Percentiles rank a stretch among this genome's conserved stretches.
phyloP scores from a whole-genome alignment of 2,888 invertebrate species.

The Drosophila neonasuta region DNA sequence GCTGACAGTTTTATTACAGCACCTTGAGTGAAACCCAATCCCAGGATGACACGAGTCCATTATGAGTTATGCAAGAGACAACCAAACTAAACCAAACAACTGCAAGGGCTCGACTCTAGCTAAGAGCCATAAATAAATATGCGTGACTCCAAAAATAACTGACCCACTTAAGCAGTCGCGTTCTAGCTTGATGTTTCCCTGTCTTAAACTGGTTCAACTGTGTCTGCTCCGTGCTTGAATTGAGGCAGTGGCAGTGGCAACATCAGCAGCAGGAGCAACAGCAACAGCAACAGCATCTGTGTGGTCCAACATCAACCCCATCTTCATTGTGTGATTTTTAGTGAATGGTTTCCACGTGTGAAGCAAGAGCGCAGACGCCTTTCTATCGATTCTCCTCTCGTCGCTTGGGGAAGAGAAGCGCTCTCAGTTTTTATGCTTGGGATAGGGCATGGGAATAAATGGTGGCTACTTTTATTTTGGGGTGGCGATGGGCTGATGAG shows the following conservation, averaged over 20 bases:
- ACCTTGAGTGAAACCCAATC: conserved; percentile 32
- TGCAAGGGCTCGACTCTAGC: not conserved
- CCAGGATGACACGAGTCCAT: conserved; percentile 14
- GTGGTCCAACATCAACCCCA: conserved; percentile 18
- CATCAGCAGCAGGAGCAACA: not conserved
- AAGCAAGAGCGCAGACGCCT: conserved; percentile 53
- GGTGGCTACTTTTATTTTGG: conserved; percentile 9
- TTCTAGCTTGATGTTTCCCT: not conserved
- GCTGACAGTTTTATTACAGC: conserved; percentile 40
- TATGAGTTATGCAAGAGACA: not conserved
- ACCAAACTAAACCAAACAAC: not conserved
- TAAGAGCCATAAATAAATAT: conserved; percentile 19
- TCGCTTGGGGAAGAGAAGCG: conserved; percentile 22
- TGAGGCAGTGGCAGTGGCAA: not conserved
- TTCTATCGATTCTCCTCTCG: conserved; percentile 60
- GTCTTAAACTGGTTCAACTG: not conserved
- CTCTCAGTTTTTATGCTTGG: conserved; percentile 52
- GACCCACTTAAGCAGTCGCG: conserved; percentile 44
- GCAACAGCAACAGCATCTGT: conserved; percentile 14
- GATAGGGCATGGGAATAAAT: conserved; percentile 65
- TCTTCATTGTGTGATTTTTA: conserved; percentile 53
- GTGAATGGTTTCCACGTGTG: conserved; percentile 66
- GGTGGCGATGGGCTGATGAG: conserved; percentile 10
- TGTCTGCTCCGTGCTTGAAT: not conserved
- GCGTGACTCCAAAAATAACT: conserved; percentile 50